Conservation (phyloP, 2,888 invertebrate genomes). For the Athalia circularis region DNA sequence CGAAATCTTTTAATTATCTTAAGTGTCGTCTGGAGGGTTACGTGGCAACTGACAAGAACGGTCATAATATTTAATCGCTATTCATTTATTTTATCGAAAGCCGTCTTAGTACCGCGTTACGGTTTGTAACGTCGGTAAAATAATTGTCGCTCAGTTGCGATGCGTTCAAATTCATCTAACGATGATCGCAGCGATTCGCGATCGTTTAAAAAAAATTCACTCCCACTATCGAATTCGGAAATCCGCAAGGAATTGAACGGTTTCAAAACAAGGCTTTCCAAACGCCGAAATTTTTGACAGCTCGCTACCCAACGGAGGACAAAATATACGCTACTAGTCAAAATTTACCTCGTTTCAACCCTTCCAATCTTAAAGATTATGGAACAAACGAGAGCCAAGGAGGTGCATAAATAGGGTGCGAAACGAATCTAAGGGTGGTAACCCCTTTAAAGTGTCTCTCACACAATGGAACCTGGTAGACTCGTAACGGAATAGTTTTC, state of each 20-base stretch:
- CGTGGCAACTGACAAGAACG: slow-evolving; percentile 64
- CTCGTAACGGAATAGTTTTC: slow-evolving; percentile 31
- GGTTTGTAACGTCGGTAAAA: slow-evolving; percentile 57
- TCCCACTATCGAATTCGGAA: not conserved
- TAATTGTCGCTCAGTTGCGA: slow-evolving; percentile 55
- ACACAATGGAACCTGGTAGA: slow-evolving; percentile 29
- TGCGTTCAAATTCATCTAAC: not conserved
- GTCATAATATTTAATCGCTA: slow-evolving; percentile 74
- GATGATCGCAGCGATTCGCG: not conserved
- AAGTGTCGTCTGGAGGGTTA: slow-evolving; percentile 69
- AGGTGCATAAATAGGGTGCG: slow-evolving; percentile 70
- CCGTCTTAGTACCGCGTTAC: slow-evolving; percentile 57
- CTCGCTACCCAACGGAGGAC: not conserved
- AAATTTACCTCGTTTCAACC: slow-evolving; percentile 60
- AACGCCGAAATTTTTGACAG: not conserved
- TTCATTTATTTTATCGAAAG: slow-evolving; percentile 67
- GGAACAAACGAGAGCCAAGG: slow-evolving; percentile 72
- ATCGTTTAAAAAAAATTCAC: not conserved
- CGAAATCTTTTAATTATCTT: slow-evolving; percentile 71
- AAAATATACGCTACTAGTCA: slow-evolving; percentile 20
- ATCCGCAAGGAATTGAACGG: not conserved
- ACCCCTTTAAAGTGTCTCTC: slow-evolving; percentile 39
- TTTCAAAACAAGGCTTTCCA: not conserved
- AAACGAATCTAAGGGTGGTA: slow-evolving; percentile 58
- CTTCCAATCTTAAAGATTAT: slow-evolving; percentile 74